A percentile compares a stretch with the other conserved stretches of the same genome.
phyloP scores from a whole-genome alignment of 2,888 invertebrate species.

The Cheilosia pagana region DNA sequence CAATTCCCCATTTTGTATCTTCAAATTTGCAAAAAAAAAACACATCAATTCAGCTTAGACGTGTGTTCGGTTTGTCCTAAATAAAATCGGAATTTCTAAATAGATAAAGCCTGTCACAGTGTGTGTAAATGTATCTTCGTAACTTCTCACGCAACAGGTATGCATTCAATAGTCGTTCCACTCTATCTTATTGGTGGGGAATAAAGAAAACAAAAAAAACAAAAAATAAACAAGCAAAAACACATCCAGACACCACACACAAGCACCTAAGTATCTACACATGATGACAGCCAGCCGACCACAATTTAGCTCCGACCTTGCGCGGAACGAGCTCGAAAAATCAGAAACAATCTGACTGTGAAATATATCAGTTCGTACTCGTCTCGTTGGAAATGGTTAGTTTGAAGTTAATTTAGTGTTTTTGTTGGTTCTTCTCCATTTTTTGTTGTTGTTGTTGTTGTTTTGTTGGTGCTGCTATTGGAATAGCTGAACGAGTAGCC shows the following conservation, averaged over 20 bases:
- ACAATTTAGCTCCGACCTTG: slow-evolving; percentile 78
- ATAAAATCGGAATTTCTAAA: slow-evolving; percentile 72
- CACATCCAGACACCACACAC: slow-evolving; percentile 19
- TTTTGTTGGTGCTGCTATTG: slow-evolving; percentile 36
- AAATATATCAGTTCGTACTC: slow-evolving; percentile 77
- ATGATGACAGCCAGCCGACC: slow-evolving; percentile 74
- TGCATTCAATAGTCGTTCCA: slow-evolving; percentile 18
- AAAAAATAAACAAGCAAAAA: too few relatives aligned
- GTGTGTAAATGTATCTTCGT: slow-evolving; percentile 2
- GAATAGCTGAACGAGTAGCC: slow-evolving; percentile 22
- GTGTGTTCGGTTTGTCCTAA: slow-evolving; percentile 73
- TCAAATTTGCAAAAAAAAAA: slow-evolving; percentile 51
- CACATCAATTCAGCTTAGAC: slow-evolving; percentile 36
- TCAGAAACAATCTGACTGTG: slow-evolving; percentile 78
- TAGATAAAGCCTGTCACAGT: slow-evolving; percentile 54
- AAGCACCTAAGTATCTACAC: slow-evolving; percentile 64
- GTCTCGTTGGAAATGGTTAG: slow-evolving; percentile 66
- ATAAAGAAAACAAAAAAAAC: not conserved
- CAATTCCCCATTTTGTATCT: slow-evolving; percentile 72
- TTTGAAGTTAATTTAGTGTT: slow-evolving; percentile 58
- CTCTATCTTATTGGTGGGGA: not conserved
- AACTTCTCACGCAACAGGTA: slow-evolving; percentile 33
- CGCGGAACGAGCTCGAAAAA: slow-evolving; percentile 77
- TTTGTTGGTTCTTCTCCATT: slow-evolving; percentile 17
- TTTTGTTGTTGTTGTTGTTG: slow-evolving; percentile 28